Percentiles rank a stretch among this genome's conserved stretches.
These are phyloP conservation scores for Trachymyrmex cornetzi DNA, from an alignment of 1,140 invertebrate species.

Conservation along the genomic window DNA sequence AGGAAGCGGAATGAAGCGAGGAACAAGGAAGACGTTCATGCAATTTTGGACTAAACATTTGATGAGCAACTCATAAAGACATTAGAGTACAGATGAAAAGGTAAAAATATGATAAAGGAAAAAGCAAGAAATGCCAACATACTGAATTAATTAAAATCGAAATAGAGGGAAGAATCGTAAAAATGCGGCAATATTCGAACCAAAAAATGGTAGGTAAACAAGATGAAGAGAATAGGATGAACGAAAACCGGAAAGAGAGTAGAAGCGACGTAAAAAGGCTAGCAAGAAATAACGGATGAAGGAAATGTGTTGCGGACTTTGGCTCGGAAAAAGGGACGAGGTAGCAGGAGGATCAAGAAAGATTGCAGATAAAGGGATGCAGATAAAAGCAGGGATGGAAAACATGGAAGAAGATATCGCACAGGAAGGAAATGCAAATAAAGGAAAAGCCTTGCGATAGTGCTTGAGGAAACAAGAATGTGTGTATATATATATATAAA, in stretches of 20 bases:
- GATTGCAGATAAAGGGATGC: constrained; percentile 47
- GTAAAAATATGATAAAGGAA: background rate
- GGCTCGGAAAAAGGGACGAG: constrained; percentile 17
- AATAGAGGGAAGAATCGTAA: background rate
- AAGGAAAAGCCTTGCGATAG: constrained; percentile 36
- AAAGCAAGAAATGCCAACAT: background rate
- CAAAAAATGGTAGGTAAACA: constrained; percentile 23
- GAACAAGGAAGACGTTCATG: background rate
- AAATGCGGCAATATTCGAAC: background rate
- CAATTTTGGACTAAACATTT: background rate
- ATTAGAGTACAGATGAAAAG: background rate
- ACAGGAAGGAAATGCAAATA: constrained; percentile 53
- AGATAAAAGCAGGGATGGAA: constrained; percentile 35
- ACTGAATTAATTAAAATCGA: constrained; percentile 35
- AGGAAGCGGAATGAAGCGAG: background rate
- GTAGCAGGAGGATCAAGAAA: constrained; percentile 39
- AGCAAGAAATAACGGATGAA: constrained; percentile 9
- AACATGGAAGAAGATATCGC: constrained; percentile 48
- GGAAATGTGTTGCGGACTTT: constrained; percentile 56
- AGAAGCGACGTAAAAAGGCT: background rate
- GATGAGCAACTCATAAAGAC: background rate
- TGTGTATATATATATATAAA: background rate
- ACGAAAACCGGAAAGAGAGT: constrained; percentile 5
- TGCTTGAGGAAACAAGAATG: constrained; percentile 30
- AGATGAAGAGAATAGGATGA: constrained; percentile 47